A percentile compares a stretch with the other conserved stretches of the same genome.
Evolutionary conservation across 2,888 invertebrate species (phyloP).

Genomic region (Xestia ashworthii): DNA sequence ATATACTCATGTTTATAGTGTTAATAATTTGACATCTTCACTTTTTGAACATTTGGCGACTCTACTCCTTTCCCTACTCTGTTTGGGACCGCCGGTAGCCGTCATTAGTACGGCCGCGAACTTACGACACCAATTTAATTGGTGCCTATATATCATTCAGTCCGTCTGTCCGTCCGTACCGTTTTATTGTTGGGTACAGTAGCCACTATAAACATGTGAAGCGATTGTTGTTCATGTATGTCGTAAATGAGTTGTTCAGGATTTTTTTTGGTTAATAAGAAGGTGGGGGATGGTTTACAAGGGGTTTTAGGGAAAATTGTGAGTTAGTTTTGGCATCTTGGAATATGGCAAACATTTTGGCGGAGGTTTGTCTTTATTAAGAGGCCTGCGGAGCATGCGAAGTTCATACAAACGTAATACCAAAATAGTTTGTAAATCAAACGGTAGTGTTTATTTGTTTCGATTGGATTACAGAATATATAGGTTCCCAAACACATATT

Average conservation of each 20-base stretch:
- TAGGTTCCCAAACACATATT: too few relatives aligned
- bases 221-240: constrained; percentile 75
- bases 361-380: not conserved
- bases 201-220: constrained; percentile 86
- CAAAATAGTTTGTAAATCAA: too few relatives aligned
- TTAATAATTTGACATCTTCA: not conserved
- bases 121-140: constrained; percentile 87
- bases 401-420: too few relatives aligned
- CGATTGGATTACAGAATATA: too few relatives aligned
- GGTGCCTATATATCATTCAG: constrained; percentile 84
- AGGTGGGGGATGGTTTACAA: constrained; percentile 20
- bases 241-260: constrained; percentile 59
- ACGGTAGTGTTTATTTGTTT: too few relatives aligned
- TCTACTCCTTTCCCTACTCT: constrained; percentile 63
- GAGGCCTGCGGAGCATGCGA: too few relatives aligned
- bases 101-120: constrained; percentile 86
- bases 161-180: constrained; percentile 76
- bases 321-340: not conserved
- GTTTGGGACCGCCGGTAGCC: constrained; percentile 80
- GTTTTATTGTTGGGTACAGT: constrained; percentile 85
- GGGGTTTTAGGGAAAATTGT: not conserved
- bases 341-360: not conserved
- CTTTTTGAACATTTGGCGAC: not conserved
- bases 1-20: too few relatives aligned
- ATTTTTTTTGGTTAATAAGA: constrained; percentile 19